Evolutionary conservation across 1,140 invertebrate genomes (phyloP).

Genomic region (Ceratosolen fusciceps): DNA sequence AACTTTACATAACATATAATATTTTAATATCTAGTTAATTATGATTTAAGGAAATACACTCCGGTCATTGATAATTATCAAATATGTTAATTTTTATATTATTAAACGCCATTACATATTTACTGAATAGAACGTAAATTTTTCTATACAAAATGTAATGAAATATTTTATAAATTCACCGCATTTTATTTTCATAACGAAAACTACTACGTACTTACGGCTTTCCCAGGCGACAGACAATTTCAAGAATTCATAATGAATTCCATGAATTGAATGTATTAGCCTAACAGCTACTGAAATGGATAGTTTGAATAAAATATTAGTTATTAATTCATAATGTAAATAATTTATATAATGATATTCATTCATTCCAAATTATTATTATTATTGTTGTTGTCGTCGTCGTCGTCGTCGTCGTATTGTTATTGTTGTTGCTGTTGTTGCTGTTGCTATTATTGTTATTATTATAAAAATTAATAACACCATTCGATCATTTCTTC

Average conservation of each 20-base stretch:
- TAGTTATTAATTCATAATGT: background rate
- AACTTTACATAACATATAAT: background rate
- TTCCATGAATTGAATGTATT: background rate
- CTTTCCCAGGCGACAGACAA: background rate
- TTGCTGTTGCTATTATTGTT: too few species aligned
- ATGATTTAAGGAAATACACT: background rate
- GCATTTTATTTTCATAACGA: background rate
- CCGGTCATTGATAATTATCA: background rate
- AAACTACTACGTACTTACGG: slow-evolving; percentile 1
- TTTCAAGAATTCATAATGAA: background rate
- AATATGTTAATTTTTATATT: background rate
- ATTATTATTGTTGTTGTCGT: too few species aligned
- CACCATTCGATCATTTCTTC: too few species aligned
- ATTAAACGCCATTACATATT: background rate
- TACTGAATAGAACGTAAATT: background rate
- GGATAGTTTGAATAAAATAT: background rate
- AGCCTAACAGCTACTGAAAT: background rate
- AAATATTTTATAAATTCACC: slow-evolving; percentile 9
- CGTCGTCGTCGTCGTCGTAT: too few species aligned
- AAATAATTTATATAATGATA: background rate
- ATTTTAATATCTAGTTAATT: background rate
- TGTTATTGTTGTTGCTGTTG: too few species aligned
- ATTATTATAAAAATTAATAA: too few species aligned
- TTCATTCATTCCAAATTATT: background rate
- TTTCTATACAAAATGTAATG: background rate